A percentile compares a stretch with the other conserved stretches of the same genome.
Conservation (phyloP, 2,888 invertebrate species). For the Agrotis clavis region DNA sequence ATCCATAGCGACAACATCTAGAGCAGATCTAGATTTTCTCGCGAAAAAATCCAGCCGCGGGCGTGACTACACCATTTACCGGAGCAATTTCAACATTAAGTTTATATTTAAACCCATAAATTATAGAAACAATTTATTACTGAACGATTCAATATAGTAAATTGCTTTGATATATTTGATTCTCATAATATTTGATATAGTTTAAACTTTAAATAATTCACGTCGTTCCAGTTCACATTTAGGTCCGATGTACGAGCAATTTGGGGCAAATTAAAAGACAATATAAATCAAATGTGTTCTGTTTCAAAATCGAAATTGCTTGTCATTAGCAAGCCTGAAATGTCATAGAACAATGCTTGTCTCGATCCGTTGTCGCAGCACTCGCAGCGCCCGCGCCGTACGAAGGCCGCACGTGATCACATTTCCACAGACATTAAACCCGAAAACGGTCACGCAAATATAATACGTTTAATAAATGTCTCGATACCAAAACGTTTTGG, state of each 20-base stretch:
- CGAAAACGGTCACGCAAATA: constrained; percentile 85
- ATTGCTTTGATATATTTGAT: constrained; percentile 61
- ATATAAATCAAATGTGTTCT: constrained; percentile 84
- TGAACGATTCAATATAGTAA: constrained; percentile 61
- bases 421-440: constrained; percentile 84
- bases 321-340: constrained; percentile 90
- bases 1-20: constrained; percentile 53
- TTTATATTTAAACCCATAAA: constrained; percentile 62
- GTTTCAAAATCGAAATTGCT: constrained; percentile 90
- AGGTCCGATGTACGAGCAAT: constrained; percentile 71
- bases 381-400: constrained; percentile 63
- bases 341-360: constrained; percentile 90
- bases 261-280: constrained; percentile 82
- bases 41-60: constrained; percentile 55
- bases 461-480: constrained; percentile 80
- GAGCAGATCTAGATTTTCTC: constrained; percentile 61
- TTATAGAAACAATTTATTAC: constrained; percentile 63
- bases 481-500: constrained; percentile 79
- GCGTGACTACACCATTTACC: constrained; percentile 57
- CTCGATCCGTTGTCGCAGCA: constrained; percentile 79
- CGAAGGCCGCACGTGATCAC: constrained; percentile 89
- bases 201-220: constrained; percentile 55
- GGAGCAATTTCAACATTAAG: constrained; percentile 60
- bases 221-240: constrained; percentile 61
- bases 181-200: constrained; percentile 54